Conservation (phyloP, 2,797 vertebrate species). For the Huso huso region DNA sequence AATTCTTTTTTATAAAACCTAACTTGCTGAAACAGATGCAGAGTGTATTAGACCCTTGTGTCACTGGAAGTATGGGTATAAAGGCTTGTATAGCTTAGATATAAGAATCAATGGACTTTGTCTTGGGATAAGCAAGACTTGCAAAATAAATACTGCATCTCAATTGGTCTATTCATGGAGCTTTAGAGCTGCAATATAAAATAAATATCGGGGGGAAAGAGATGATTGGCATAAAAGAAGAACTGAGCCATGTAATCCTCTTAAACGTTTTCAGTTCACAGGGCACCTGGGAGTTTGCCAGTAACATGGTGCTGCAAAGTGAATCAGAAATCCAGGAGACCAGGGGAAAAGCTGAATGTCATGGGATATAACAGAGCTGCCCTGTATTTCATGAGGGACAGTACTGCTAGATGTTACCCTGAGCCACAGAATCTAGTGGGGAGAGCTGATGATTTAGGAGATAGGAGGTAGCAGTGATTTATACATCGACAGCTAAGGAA, state of each 20-base stretch:
- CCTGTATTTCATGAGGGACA: conserved; percentile 4
- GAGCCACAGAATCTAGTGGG: not conserved
- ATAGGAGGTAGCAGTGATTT: conserved; percentile 66
- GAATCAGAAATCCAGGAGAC: not conserved
- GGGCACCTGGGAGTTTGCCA: conserved; percentile 12
- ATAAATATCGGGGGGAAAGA: too few species aligned
- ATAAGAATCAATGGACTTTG: too few species aligned
- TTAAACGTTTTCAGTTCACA: conserved; percentile 14
- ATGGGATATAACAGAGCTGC: not conserved
- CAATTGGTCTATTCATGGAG: not conserved
- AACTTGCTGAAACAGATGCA: too few species aligned
- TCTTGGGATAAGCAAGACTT: too few species aligned
- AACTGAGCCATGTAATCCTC: conserved; percentile 9
- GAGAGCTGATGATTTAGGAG: conserved; percentile 58
- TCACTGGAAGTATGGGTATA: too few species aligned
- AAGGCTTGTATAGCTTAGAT: too few species aligned
- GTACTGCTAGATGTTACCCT: not conserved
- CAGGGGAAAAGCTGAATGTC: not conserved
- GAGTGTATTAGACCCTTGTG: too few species aligned
- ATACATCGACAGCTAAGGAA: conserved; percentile 69
- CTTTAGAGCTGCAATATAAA: not conserved
- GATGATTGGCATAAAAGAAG: not conserved
- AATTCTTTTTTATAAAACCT: too few species aligned
- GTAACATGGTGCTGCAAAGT: not conserved
- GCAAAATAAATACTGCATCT: not conserved